A percentile compares a stretch with the other conserved stretches of the same genome.
phyloP scores from a whole-genome alignment of 1,140 invertebrate genomes.

The Idris sp. region DNA sequence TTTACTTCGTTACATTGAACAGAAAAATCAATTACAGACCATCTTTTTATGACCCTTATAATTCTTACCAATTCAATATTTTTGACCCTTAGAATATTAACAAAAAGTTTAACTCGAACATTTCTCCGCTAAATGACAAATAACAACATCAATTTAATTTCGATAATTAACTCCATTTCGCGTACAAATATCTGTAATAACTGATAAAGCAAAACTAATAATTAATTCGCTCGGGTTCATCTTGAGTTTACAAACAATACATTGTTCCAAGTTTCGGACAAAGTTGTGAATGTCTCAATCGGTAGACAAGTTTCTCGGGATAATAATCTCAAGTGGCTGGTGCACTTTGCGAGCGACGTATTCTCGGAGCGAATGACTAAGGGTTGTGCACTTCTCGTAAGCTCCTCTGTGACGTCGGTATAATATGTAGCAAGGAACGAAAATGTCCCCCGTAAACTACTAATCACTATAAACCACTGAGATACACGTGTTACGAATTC shows the following conservation, averaged over 20 bases:
- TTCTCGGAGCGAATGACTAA: slow-evolving; percentile 63
- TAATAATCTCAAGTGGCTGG: slow-evolving; percentile 62
- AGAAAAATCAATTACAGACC: too few relatives aligned
- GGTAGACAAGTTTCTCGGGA: slow-evolving; percentile 48
- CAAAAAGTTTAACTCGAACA: too few relatives aligned
- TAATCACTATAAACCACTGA: slow-evolving; percentile 76
- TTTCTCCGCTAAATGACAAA: too few relatives aligned
- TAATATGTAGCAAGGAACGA: slow-evolving; percentile 68
- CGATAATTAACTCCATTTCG: too few relatives aligned
- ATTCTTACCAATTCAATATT: too few relatives aligned
- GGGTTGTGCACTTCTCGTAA: slow-evolving; percentile 61
- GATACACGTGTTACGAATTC: slow-evolving; percentile 77
- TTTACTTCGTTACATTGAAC: too few relatives aligned
- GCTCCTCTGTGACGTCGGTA: slow-evolving; percentile 53
- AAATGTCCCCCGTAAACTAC: slow-evolving; percentile 75
- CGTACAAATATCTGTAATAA: too few relatives aligned
- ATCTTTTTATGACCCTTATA: too few relatives aligned
- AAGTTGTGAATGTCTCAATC: slow-evolving; percentile 54
- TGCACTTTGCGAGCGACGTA: slow-evolving; percentile 42
- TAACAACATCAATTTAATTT: too few relatives aligned
- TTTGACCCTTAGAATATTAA: too few relatives aligned
- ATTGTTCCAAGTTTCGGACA: slow-evolving; percentile 44
- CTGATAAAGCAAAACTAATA: slow-evolving; percentile 31
- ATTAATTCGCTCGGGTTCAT: slow-evolving; percentile 22
- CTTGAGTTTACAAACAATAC: slow-evolving; percentile 36